These are phyloP conservation scores for Rhadina sibilatrix DNA, from an alignment of 2,113 vertebrate species.

Conservation along the genomic window DNA sequence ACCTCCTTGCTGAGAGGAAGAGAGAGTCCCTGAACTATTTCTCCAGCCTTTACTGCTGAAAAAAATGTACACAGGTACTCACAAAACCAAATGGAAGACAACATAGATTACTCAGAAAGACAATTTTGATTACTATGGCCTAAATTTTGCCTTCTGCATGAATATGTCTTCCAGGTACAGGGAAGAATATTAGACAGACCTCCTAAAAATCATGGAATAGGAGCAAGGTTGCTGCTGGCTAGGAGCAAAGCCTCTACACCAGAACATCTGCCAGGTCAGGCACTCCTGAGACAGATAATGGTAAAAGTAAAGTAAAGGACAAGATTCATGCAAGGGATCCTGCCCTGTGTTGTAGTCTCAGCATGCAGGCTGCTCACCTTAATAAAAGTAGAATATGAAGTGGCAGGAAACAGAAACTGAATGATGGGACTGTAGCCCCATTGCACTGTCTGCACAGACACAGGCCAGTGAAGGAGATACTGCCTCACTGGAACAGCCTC, in stretches of 20 bases:
- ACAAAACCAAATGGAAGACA: neutral
- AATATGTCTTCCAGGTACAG: neutral
- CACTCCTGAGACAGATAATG: neutral
- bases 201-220: neutral
- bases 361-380: neutral
- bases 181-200: neutral
- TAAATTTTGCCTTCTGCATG: neutral
- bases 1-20: neutral
- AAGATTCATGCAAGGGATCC: neutral
- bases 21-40: neutral
- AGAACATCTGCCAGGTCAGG: neutral
- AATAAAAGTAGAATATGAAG: neutral
- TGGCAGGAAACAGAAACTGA: neutral
- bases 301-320: neutral
- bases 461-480: neutral
- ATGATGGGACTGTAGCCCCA: rapidly evolving
- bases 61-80: neutral
- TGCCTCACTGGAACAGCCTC: neutral
- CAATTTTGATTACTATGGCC: neutral
- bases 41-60: neutral
- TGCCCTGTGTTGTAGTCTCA: neutral
- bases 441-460: neutral
- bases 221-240: neutral
- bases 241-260: neutral
- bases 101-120: neutral